These are phyloP conservation scores for Lucinisca nassula DNA, from an alignment of 2,888 invertebrate genomes.

Conservation along the genomic window DNA sequence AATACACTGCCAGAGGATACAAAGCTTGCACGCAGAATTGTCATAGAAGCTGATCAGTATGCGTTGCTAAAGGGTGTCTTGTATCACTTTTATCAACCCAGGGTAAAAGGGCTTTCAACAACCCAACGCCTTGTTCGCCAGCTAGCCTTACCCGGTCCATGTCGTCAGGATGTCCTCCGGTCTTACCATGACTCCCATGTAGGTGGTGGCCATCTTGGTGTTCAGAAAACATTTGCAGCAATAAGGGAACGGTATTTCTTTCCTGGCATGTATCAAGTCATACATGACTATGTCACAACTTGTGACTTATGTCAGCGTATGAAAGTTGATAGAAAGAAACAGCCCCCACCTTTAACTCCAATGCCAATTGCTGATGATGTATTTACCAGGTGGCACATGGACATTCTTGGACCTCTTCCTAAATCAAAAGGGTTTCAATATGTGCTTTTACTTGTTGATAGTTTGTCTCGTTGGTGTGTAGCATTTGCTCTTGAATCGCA, in stretches of 20 bases:
- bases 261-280: slow-evolving; percentile 43
- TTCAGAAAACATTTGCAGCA: slow-evolving; percentile 27
- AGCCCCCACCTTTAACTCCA: slow-evolving; percentile 30
- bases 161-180: slow-evolving; percentile 20
- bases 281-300: slow-evolving; percentile 43
- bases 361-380: neutral
- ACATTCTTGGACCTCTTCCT: slow-evolving; percentile 23
- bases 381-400: slow-evolving; percentile 36
- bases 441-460: too few relatives aligned
- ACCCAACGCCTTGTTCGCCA: slow-evolving; percentile 41
- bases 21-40: neutral
- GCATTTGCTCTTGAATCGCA: too few relatives aligned
- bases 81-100: slow-evolving; percentile 24
- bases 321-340: slow-evolving; percentile 27
- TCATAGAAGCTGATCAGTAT: neutral
- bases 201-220: slow-evolving; percentile 55
- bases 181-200: slow-evolving; percentile 44
- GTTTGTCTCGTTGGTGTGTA: too few relatives aligned
- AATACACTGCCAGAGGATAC: neutral
- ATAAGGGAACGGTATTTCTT: slow-evolving; percentile 48
- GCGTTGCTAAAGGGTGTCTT: neutral
- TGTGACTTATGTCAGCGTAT: slow-evolving; percentile 53
- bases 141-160: slow-evolving; percentile 41
- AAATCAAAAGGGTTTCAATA: slow-evolving; percentile 16
- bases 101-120: slow-evolving; percentile 14